Conservation (phyloP, 2,113 vertebrate genomes). For the Noctilio leporinus region DNA sequence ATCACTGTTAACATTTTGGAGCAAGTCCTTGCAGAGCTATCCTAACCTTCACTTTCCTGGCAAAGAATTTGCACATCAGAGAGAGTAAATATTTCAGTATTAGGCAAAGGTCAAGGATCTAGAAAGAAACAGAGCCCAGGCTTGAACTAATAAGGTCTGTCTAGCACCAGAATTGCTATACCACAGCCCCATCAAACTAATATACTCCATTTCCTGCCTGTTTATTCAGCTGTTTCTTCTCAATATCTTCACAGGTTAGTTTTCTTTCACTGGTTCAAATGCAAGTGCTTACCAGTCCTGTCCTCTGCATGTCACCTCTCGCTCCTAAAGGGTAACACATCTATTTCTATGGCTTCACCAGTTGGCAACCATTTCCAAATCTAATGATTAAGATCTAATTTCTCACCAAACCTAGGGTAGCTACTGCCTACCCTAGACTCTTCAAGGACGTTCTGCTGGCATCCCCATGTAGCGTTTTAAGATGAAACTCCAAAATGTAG, state of each 20-base stretch:
- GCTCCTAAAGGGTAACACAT: neutral
- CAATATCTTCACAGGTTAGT: neutral
- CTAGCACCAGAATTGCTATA: neutral
- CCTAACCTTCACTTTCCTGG: neutral
- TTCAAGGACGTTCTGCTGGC: neutral
- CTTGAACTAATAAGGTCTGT: neutral
- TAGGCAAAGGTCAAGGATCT: neutral
- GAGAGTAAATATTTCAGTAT: neutral
- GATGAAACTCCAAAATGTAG: neutral
- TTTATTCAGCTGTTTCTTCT: neutral
- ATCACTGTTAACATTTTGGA: neutral
- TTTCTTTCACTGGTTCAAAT: neutral
- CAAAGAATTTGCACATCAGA: constrained; percentile 15
- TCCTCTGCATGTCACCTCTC: neutral
- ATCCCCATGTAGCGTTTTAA: neutral
- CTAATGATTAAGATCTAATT: neutral
- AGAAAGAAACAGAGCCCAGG: neutral
- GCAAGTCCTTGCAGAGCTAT: neutral
- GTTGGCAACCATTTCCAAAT: neutral
- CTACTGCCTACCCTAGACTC: neutral
- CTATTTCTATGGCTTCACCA: neutral
- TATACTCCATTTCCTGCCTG: neutral
- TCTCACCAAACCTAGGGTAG: neutral
- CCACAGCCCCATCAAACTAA: neutral
- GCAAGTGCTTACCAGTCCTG: neutral